A percentile compares a stretch with the other conserved stretches of the same genome.
These are phyloP conservation scores for Porites lobata DNA, from an alignment of 92 coral and sea anemone genomes.

Conservation along the genomic window DNA sequence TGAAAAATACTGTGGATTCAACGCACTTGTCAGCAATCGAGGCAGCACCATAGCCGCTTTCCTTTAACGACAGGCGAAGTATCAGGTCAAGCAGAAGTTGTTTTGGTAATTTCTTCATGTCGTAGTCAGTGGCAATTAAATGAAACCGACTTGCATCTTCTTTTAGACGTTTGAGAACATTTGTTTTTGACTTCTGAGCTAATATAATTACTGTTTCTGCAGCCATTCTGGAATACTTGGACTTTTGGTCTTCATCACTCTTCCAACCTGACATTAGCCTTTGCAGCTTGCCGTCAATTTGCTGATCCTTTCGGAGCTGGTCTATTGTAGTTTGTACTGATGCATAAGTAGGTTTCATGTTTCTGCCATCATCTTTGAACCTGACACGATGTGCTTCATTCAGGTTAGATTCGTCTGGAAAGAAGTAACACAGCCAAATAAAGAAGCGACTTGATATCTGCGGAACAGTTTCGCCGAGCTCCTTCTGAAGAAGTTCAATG, in stretches of 20 bases:
- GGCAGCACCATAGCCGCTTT: slow-evolving; percentile 24
- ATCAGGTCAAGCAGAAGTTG: slow-evolving; percentile 42
- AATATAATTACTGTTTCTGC: slow-evolving; percentile 22
- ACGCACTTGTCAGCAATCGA: slow-evolving; percentile 34
- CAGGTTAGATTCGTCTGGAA: slow-evolving; percentile 31
- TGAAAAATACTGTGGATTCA: slow-evolving; percentile 28
- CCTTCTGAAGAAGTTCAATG: slow-evolving; percentile 54
- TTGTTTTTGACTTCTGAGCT: slow-evolving; percentile 37
- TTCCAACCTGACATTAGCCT: slow-evolving; percentile 23
- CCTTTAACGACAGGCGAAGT: slow-evolving; percentile 34
- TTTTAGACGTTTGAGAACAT: not conserved
- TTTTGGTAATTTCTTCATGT: slow-evolving; percentile 20
- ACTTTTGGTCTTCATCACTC: not conserved
- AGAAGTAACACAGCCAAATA: slow-evolving; percentile 66
- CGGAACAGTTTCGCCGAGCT: slow-evolving; percentile 54
- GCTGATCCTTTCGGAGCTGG: slow-evolving; percentile 22
- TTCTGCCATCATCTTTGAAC: slow-evolving; percentile 46
- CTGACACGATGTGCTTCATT: slow-evolving; percentile 36
- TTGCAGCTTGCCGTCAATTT: slow-evolving; percentile 11
- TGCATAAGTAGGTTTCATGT: slow-evolving; percentile 35
- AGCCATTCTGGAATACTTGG: slow-evolving; percentile 12
- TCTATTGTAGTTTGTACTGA: slow-evolving; percentile 25
- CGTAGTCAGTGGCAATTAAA: not conserved
- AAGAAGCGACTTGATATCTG: slow-evolving; percentile 56
- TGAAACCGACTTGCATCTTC: slow-evolving; percentile 10